Evolutionary conservation across 2,797 vertebrate species (phyloP), one percentile per base, ranked within the genome.

Genomic region (Falco novaeseelandiae): DNA sequence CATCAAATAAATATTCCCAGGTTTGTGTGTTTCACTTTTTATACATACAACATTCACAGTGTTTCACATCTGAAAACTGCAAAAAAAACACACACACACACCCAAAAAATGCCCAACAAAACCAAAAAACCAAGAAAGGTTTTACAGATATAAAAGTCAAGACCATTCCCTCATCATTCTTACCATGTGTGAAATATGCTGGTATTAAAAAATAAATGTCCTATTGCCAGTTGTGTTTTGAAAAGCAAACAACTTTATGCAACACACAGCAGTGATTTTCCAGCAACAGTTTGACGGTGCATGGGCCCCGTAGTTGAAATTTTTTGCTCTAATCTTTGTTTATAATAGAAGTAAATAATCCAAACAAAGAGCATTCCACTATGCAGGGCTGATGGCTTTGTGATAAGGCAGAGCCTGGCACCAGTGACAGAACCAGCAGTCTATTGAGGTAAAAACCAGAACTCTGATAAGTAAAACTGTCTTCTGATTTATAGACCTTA

Each of bases 251-350:
- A 83, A 78, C 54, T 91, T 84, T 91, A 92, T 79, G 88, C 76
- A 98, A 97, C 97, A 98, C 91, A 94, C 83, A 94, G 98, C 98
- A 98, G 97, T 97, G 97, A 98, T 98, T 98, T 98, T 98, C 96
- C 93, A 97, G 97, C 97, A 98, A 98, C 96, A 95, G 97, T 97
- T 96, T 93, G 95, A 98, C 96, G 94, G 97, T 97, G 97, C 98
- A 91, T 95, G 98, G 98, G 97, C 97, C 96, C 97, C 90, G 95
- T 83, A 89, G 97, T 93, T 98, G 97, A 98, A 97, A 97, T 98
- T 98, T 98, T 98, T 98, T 98, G 70, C 97, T 98, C 98, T 99
- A 99, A 99, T 99, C 98, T 99, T 98, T 99, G 99, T 99, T 99
- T 99, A 99, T 97, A 98, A 97, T 97, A 97, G 98, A 98, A 98